Evolutionary conservation across 2,888 invertebrate species (phyloP).

Genomic region (Lithosia quadra): DNA sequence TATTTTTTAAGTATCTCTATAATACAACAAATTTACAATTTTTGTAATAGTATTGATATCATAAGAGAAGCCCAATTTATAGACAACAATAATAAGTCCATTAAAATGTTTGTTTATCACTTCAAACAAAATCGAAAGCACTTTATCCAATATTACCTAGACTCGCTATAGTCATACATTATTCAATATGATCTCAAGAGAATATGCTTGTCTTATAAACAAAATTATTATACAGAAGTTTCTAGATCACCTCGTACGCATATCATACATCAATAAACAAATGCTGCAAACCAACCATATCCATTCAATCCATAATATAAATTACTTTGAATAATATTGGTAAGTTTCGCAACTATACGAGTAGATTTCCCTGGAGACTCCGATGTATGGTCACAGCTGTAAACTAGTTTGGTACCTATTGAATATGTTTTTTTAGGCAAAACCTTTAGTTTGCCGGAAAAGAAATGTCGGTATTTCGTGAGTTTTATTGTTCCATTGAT

Average conservation of each 20-base stretch:
- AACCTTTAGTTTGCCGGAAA: conserved; percentile 17
- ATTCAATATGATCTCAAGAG: not conserved
- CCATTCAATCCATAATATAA: conserved; percentile 46
- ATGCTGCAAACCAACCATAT: conserved; percentile 20
- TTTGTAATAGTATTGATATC: no score
- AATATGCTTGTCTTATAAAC: not conserved
- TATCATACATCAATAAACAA: conserved; percentile 12
- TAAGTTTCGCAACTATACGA: conserved; percentile 53
- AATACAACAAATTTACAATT: no score
- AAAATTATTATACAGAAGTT: not conserved
- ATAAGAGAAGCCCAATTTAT: no score
- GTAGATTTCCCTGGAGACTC: conserved; percentile 59
- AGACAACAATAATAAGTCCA: no score
- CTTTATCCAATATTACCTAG: not conserved
- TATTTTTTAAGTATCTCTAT: no score
- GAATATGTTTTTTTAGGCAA: conserved; percentile 49
- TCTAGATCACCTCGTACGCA: not conserved
- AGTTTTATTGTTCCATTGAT: conserved; percentile 15
- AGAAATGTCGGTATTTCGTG: conserved; percentile 9
- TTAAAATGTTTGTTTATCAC: no score
- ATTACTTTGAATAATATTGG: conserved; percentile 59
- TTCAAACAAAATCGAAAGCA: not conserved
- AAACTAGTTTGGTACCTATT: conserved; percentile 45
- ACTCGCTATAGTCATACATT: not conserved
- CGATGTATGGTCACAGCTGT: conserved; percentile 50